phyloP scores from a whole-genome alignment of 2,888 invertebrate species.

The Eilema sororculum region DNA sequence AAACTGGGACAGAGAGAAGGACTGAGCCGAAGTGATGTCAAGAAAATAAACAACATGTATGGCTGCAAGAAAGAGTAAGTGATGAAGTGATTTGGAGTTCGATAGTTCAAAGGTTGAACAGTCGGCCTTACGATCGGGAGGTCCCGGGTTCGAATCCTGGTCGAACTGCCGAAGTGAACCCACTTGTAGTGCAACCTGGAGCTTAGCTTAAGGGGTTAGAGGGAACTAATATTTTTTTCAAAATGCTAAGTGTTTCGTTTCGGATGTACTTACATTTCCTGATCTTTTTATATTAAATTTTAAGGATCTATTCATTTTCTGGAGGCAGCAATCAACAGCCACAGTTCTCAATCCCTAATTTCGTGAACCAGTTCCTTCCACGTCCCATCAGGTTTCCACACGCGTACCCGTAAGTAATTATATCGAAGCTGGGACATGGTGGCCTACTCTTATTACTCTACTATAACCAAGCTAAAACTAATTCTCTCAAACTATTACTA shows the following conservation, averaged over 20 bases:
- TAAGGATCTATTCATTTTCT: constrained; percentile 5
- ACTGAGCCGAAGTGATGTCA: constrained; percentile 90
- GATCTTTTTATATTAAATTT: not conserved
- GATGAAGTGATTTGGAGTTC: not conserved
- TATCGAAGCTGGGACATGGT: not conserved
- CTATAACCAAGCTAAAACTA: constrained; percentile 1
- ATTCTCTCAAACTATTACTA: not conserved
- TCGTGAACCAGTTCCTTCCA: not conserved
- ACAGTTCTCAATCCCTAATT: not conserved
- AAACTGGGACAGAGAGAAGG: constrained; percentile 92
- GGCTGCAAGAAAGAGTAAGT: constrained; percentile 87
- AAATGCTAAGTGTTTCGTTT: not conserved
- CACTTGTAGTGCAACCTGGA: too few species aligned
- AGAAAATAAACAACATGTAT: constrained; percentile 92
- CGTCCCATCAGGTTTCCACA: not conserved
- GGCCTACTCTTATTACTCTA: not conserved
- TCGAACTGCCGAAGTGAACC: too few species aligned
- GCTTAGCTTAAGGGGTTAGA: too few species aligned
- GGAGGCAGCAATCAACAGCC: constrained; percentile 7
- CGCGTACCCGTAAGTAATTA: constrained; percentile 3
- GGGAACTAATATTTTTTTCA: too few species aligned
- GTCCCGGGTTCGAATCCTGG: too few species aligned
- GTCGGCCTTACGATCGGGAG: too few species aligned
- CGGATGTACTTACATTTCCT: not conserved
- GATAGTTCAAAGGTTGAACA: too few species aligned